Evolutionary conservation across 2,797 vertebrate genomes (phyloP).

Genomic region (Coracias cyanogaster): DNA sequence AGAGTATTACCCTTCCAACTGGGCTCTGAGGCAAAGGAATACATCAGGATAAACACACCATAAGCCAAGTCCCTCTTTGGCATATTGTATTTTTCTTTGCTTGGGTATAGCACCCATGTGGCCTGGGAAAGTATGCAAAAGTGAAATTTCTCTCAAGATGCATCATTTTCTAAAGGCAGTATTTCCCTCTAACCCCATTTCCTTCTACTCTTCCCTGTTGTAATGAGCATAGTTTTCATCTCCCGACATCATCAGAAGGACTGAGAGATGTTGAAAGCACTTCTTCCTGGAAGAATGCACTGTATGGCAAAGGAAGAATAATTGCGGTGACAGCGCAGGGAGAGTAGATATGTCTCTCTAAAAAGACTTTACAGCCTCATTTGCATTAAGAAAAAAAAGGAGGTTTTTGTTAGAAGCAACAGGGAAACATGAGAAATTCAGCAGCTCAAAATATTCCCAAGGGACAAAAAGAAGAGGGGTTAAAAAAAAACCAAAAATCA

Average conservation of each 20-base stretch:
- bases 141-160: neutral
- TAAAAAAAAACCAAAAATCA: neutral
- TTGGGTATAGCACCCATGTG: neutral
- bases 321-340: neutral
- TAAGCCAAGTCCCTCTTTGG: neutral
- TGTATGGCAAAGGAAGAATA: slow-evolving; percentile 20
- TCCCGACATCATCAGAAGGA: neutral
- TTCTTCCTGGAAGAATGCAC: slow-evolving; percentile 29
- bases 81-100: neutral
- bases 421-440: slow-evolving; percentile 39
- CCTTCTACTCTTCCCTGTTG: neutral
- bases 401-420: neutral
- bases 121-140: neutral
- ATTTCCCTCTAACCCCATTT: neutral
- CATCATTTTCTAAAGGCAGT: neutral
- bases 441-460: slow-evolving; percentile 21
- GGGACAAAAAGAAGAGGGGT: neutral
- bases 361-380: slow-evolving; percentile 18
- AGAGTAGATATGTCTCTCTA: slow-evolving; percentile 6
- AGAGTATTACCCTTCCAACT: slow-evolving; percentile 7
- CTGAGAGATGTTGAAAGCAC: slow-evolving; percentile 18
- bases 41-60: neutral
- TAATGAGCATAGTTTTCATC: slow-evolving; percentile 17
- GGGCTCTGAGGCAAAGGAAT: neutral
- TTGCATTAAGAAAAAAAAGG: neutral